Evolutionary conservation across 2,797 vertebrate species (phyloP).

Genomic region (Zenarchopterus dispar): DNA sequence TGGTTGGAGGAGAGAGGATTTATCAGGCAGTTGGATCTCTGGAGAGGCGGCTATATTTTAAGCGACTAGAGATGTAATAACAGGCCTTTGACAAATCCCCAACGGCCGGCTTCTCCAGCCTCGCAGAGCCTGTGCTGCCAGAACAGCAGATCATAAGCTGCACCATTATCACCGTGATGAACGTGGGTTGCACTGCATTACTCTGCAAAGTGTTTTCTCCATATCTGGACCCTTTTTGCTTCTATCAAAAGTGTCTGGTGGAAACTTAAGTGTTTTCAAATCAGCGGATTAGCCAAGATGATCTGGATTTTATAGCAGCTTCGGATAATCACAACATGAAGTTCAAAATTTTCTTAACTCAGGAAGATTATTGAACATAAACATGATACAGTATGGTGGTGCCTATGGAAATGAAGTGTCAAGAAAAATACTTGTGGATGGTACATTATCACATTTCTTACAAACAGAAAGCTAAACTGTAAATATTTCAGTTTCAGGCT

Average conservation of each 20-base stretch:
- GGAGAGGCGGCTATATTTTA: slow-evolving; percentile 78
- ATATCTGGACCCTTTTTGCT: not conserved
- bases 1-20: slow-evolving; percentile 78
- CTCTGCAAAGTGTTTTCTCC: slow-evolving; percentile 29
- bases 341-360: too few species aligned
- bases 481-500: too few species aligned
- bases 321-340: not conserved
- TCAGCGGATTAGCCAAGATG: too few species aligned
- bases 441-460: too few species aligned
- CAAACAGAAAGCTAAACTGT: too few species aligned
- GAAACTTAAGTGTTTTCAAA: too few species aligned
- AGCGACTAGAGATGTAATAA: slow-evolving; percentile 78
- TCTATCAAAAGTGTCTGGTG: too few species aligned
- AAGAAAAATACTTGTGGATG: too few species aligned
- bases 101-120: slow-evolving; percentile 60
- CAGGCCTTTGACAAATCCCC: slow-evolving; percentile 77
- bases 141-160: slow-evolving; percentile 45
- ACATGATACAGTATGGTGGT: too few species aligned
- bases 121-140: slow-evolving; percentile 53
- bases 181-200: slow-evolving; percentile 30
- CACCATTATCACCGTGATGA: slow-evolving; percentile 49
- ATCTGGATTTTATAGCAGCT: too few species aligned
- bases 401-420: too few species aligned
- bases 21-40: slow-evolving; percentile 72
- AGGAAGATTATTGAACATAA: too few species aligned